Conservation (phyloP, 2,113 vertebrate genomes). For the Pteropus alecto region DNA sequence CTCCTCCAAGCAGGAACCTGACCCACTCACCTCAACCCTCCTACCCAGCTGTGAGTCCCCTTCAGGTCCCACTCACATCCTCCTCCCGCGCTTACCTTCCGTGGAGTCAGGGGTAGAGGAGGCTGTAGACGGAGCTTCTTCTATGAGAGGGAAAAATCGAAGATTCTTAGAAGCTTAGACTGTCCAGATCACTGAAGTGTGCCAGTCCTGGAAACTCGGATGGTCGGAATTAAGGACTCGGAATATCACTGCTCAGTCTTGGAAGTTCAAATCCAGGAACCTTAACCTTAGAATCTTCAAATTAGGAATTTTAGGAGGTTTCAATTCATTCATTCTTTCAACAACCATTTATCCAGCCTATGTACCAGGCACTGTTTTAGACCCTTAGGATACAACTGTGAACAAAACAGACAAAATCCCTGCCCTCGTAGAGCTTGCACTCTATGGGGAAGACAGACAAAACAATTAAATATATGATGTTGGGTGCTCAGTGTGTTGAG, state of each 20-base stretch:
- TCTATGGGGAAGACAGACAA: background rate
- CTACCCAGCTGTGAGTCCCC: background rate
- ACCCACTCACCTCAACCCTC: background rate
- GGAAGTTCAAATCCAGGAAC: background rate
- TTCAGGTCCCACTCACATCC: background rate
- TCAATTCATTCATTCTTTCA: background rate
- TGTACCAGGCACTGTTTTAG: background rate
- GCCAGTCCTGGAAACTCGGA: background rate
- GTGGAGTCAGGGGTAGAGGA: slow-evolving; percentile 83
- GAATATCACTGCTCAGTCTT: background rate
- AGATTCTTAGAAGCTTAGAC: slow-evolving; percentile 15
- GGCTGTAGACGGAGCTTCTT: slow-evolving; percentile 82
- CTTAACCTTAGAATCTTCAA: background rate
- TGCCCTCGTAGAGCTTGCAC: background rate
- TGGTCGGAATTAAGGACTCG: background rate
- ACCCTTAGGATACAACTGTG: background rate
- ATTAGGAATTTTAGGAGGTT: background rate
- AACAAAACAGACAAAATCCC: background rate
- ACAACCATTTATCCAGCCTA: background rate
- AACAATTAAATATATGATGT: background rate
- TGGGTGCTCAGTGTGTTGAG: background rate
- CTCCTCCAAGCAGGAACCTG: background rate
- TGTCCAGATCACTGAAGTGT: background rate
- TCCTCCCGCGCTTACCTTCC: slow-evolving; percentile 74
- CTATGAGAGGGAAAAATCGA: slow-evolving; percentile 57